Conservation (phyloP, 2,113 vertebrate genomes). For the Microtus ochrogaster region DNA sequence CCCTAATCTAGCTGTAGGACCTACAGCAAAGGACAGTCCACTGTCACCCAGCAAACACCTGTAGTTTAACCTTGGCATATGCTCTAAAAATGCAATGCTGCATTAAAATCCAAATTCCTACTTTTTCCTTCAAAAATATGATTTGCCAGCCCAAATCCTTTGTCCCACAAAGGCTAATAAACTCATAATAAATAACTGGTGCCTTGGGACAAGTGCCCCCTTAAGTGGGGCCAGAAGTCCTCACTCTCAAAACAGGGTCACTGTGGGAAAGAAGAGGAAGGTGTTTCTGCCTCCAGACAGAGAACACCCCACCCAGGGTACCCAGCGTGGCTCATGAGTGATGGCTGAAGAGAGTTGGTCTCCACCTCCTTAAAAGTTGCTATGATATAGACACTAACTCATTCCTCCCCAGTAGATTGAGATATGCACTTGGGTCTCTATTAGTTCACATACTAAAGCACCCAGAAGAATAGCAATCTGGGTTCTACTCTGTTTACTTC, state of each 20-base stretch:
- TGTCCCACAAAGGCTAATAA: neutral
- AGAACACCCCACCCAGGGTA: neutral
- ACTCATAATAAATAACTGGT: neutral
- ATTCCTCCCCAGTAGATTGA: neutral
- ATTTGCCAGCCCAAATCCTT: neutral
- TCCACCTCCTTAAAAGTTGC: neutral
- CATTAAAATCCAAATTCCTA: slow-evolving; percentile 31
- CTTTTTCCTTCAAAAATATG: neutral
- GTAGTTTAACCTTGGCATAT: neutral
- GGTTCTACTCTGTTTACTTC: neutral
- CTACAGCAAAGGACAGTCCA: neutral
- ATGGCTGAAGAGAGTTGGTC: neutral
- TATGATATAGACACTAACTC: neutral
- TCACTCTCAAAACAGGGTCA: neutral
- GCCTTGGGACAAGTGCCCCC: neutral
- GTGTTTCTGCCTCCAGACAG: neutral
- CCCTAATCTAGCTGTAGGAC: neutral
- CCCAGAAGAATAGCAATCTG: neutral
- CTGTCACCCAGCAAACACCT: neutral
- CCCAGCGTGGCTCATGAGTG: neutral
- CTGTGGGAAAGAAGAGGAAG: neutral
- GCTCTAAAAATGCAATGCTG: slow-evolving; percentile 41
- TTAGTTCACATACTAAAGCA: neutral
- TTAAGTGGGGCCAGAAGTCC: neutral
- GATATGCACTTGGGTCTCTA: neutral